A percentile compares a stretch with the other conserved stretches of the same genome.
Evolutionary conservation across 2,113 vertebrate genomes (phyloP).

Genomic region (Sardina pilchardus): DNA sequence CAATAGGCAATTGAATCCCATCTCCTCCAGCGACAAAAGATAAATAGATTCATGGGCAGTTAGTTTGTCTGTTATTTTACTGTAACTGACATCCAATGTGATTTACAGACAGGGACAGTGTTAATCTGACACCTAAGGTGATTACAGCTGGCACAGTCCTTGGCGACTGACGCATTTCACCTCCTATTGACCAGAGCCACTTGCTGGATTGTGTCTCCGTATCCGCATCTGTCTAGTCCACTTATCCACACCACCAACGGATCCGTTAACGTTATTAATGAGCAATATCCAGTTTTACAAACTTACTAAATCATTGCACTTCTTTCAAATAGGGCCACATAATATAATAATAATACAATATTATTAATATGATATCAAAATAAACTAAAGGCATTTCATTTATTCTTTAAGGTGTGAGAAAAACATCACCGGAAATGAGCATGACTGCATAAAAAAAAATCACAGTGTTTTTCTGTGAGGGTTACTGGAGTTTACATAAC

Average conservation of each 20-base stretch:
- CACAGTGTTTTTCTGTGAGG: not conserved
- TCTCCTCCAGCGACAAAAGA: not conserved
- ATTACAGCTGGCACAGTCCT: not conserved
- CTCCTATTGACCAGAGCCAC: not conserved
- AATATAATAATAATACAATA: no score
- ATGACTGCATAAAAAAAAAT: not conserved
- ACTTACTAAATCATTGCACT: not conserved
- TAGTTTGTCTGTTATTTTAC: not conserved
- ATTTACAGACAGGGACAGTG: not conserved
- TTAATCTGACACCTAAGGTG: not conserved
- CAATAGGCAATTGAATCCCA: not conserved
- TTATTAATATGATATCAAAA: not conserved
- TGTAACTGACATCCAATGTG: not conserved
- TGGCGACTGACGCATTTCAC: not conserved
- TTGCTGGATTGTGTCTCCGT: not conserved
- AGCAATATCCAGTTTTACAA: not conserved
- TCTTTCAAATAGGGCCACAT: not conserved
- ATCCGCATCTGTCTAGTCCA: not conserved
- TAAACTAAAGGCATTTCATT: not conserved
- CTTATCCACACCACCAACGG: not conserved
- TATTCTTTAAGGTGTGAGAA: no score
- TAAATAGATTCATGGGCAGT: not conserved
- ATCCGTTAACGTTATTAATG: not conserved
- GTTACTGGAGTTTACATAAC: not conserved
- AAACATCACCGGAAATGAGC: not conserved